Evolutionary conservation across 2,113 vertebrate genomes (phyloP), one percentile per base, ranked within the genome.

Genomic region (Emydura subglobosa): DNA sequence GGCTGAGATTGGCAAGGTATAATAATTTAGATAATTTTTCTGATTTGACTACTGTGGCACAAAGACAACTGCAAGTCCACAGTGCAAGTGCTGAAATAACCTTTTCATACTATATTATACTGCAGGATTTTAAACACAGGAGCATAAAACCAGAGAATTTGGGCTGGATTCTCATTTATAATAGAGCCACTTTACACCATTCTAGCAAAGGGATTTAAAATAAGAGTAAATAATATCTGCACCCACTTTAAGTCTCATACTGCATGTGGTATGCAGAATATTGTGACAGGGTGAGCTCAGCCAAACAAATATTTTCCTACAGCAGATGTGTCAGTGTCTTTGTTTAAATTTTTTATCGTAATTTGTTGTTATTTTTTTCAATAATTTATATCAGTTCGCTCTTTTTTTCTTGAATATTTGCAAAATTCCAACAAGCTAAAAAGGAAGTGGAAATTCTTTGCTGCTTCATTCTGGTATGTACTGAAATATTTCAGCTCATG

Each of bases 151-250:
- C 29, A 59, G 2, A 6, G 17, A 14, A 39, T 74, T 47, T 42
- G 19, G n/a, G 65, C 19, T 47, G 53, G 61, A 61, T 61, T 49
- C 22, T 78, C 47, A 29, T 0, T 10, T 51, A 39, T 78, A 39
- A 72, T 22, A 72, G 3, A 4, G 65, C 34, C 65, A 72, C 65
- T 72, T n/a, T 72, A 39, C 34, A 22, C n/a, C n/a, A 72, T 7
- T n/a, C 61, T 39, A 19, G 19, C 19, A 72, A 74, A 86, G 86
- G 79, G 76, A 39, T 47, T 51, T 31, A 50, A 85, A 68, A 2
- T 68, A 53, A 81, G 55, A 94, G 88, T 90, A 90, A 95, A 47
- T 54, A 24, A 59, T 74, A 16, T 54, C 87, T 57, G 34, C 68
- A 55, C 82, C 76, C n/a, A 22, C 65, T 72, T 72, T 72, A n/a